A percentile compares a stretch with the other conserved stretches of the same genome.
phyloP scores from a whole-genome alignment of 2,113 vertebrate species.

The Sarotherodon lohbergeri region DNA sequence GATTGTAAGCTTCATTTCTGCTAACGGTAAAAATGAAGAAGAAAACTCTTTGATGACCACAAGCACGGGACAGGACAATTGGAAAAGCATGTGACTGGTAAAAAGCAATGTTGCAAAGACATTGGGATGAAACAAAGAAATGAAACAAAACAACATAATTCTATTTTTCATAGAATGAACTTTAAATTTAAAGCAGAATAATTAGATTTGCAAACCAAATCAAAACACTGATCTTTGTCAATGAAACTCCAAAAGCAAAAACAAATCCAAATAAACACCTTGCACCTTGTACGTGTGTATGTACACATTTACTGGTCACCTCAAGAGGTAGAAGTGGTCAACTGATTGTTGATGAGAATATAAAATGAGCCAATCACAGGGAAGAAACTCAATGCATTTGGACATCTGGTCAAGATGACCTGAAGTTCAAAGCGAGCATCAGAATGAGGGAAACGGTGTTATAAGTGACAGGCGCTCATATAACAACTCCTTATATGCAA shows the following conservation, averaged over 20 bases:
- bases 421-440: neutral
- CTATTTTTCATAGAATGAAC: neutral
- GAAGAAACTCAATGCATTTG: neutral
- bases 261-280: neutral
- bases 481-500: neutral
- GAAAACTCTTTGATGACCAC: neutral
- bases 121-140: neutral
- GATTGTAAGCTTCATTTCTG: neutral
- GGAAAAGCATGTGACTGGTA: neutral
- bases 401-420: neutral
- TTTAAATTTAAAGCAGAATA: neutral
- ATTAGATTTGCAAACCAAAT: neutral
- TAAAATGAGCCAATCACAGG: neutral
- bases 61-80: neutral
- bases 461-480: neutral
- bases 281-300: neutral
- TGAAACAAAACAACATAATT: neutral
- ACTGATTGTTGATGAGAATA: neutral
- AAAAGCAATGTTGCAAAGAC: neutral
- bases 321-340: neutral
- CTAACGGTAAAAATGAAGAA: neutral
- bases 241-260: neutral
- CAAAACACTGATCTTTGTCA: neutral
- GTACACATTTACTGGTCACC: neutral
- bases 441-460: neutral